Percentiles rank a stretch among this genome's conserved stretches.
Conservation (phyloP, 2,888 invertebrate genomes). For the Iphiclides podalirius region DNA sequence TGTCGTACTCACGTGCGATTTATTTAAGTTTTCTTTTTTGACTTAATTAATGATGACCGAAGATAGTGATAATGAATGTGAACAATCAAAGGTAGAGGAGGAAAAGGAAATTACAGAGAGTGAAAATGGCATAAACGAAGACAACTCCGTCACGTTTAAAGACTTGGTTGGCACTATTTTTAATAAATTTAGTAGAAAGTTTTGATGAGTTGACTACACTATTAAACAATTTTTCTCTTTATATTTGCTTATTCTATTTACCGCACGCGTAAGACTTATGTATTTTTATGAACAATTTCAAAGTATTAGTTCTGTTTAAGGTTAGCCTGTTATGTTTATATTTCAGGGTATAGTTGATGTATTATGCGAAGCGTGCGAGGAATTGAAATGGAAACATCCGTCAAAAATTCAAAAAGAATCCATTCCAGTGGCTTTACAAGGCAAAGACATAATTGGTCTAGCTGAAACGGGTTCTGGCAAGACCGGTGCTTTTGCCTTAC, state of each 20-base stretch:
- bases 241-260: too few relatives aligned
- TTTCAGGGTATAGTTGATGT: constrained; percentile 93
- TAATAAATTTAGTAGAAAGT: too few relatives aligned
- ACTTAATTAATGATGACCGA: constrained; percentile 48
- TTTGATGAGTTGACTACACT: too few relatives aligned
- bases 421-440: constrained; percentile 93
- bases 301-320: too few relatives aligned
- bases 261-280: too few relatives aligned
- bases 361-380: constrained; percentile 93
- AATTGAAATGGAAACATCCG: constrained; percentile 96
- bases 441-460: constrained; percentile 83
- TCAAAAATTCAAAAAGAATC: constrained; percentile 97
- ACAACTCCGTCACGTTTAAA: constrained; percentile 67
- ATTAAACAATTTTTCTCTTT: too few relatives aligned
- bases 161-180: constrained; percentile 51
- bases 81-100: constrained; percentile 40
- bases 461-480: constrained; percentile 96
- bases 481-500: constrained; percentile 98
- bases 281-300: too few relatives aligned
- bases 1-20: constrained; percentile 15
- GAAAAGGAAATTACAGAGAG: constrained; percentile 27
- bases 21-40: constrained; percentile 2
- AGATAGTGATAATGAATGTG: constrained; percentile 44
- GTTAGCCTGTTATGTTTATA: too few relatives aligned
- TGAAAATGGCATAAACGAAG: constrained; percentile 30